phyloP scores from a whole-genome alignment of 2,797 vertebrate genomes.

The Silurus lanzhouensis region DNA sequence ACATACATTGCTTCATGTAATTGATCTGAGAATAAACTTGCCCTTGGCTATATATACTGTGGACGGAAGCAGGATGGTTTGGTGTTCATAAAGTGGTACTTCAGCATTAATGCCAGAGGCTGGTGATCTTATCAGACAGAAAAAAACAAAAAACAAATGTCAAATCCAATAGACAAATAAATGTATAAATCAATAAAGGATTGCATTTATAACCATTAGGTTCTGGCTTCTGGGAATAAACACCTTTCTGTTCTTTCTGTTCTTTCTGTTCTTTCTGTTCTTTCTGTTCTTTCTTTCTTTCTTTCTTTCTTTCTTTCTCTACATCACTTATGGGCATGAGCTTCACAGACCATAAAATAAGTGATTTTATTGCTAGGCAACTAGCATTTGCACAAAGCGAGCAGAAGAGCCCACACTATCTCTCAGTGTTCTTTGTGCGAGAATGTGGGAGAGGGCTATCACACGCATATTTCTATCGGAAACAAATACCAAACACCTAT shows the following conservation, averaged over 20 bases:
- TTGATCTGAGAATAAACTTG: conserved; percentile 29
- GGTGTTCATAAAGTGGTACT: conserved; percentile 26
- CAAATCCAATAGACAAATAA: conserved; percentile 33
- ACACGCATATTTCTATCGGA: conserved; percentile 18
- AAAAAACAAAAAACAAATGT: neutral
- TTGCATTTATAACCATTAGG: conserved; percentile 23
- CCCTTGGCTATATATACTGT: conserved; percentile 24
- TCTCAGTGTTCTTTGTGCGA: conserved; percentile 44
- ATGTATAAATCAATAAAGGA: conserved; percentile 19
- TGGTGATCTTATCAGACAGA: neutral
- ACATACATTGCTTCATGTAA: conserved; percentile 10
- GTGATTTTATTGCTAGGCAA: conserved; percentile 84
- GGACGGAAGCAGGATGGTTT: conserved; percentile 14
- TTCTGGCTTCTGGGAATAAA: conserved; percentile 38
- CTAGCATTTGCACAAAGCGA: conserved; percentile 75
- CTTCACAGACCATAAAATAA: conserved; percentile 78
- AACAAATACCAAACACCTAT: neutral
- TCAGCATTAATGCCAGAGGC: conserved; percentile 18
- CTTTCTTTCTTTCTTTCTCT: conserved; percentile 40
- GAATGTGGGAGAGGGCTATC: conserved; percentile 42
- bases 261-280: conserved; percentile 19
- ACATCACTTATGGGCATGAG: conserved; percentile 57
- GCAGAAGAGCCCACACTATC: conserved; percentile 49
- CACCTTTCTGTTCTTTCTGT: conserved; percentile 55
- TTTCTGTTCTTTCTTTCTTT: conserved; percentile 34